phyloP scores from a whole-genome alignment of 2,888 invertebrate species.

The Noctua janthe region DNA sequence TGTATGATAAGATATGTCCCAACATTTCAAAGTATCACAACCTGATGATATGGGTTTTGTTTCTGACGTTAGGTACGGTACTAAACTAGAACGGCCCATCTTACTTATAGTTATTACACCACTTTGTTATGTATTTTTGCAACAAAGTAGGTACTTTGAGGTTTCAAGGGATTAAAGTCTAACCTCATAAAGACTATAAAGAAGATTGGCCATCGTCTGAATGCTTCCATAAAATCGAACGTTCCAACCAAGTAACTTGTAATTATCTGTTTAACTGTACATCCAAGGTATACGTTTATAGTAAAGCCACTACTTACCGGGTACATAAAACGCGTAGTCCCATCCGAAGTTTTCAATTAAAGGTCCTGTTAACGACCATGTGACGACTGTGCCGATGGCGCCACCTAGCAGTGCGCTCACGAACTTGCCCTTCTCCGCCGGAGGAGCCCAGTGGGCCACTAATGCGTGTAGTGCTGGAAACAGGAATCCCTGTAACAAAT shows the following conservation, averaged over 20 bases:
- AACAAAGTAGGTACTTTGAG: conserved; percentile 15
- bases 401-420: conserved; percentile 92
- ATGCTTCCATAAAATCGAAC: conserved; percentile 2
- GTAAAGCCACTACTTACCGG: conserved; percentile 78
- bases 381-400: conserved; percentile 93
- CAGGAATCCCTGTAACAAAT: conserved; percentile 88
- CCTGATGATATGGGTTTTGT: neutral
- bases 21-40: neutral
- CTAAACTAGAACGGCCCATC: neutral
- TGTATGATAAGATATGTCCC: neutral
- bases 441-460: conserved; percentile 94
- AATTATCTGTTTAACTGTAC: conserved; percentile 38
- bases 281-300: conserved; percentile 15
- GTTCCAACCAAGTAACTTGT: conserved; percentile 14
- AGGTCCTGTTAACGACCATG: conserved; percentile 92
- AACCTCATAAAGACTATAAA: conserved; percentile 3
- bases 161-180: neutral
- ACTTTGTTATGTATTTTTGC: neutral
- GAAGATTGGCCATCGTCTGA: conserved; percentile 1
- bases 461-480: conserved; percentile 92
- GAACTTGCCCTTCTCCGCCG: conserved; percentile 93
- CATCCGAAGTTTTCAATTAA: conserved; percentile 92
- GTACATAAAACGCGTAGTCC: conserved; percentile 92
- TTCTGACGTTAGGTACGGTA: neutral
- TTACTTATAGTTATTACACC: neutral